Evolutionary conservation across 2,888 invertebrate genomes (phyloP), one percentile per base, ranked within the genome.

Genomic region (Aphidius colemani): DNA sequence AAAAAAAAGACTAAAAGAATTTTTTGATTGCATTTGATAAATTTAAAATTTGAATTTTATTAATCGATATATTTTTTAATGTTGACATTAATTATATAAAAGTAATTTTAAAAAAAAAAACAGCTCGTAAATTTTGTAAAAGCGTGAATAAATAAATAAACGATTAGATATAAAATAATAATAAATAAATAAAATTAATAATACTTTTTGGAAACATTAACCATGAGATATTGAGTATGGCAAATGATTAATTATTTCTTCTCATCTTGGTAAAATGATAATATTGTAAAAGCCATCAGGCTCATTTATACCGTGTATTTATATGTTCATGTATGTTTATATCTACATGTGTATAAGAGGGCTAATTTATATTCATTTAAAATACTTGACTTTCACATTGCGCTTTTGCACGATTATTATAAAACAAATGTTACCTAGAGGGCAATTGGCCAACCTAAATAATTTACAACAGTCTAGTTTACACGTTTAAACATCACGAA

Each of bases 221-320:
- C 63, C 53, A 45, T 66, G 63, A 66, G 59, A 66, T 66, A 66
- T 66, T 66, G 65, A 66, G 59, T 66, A 66, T 63, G 58, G 51
- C 13, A 63, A 63, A 59, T 66, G 65, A 66, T 66, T 66, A 66
- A 66, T 66, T 62, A 58, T 44, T 44, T 41, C 50, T 53, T 51
- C 10, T 48, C 11, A 40, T 44, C 59, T 43, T 48, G 48, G 53
- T 53, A 41, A 30, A 59, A 46, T 45, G 40, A 53, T 59, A n/a
- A 44, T n/a, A 51, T 53, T 39, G 45, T 18, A 39, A 48, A 30
- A 13, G n/a, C 59, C 50, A 59, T 53, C 53, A 45, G 59, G 57
- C 53, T 58, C 51, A 53, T 63, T 57, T 57, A 57, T 40, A 45
- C 46, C 50, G 51, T 39, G 53, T 49, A 40, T n/a, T 18, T 30